Base-by-base conservation (phyloP, 1,140 invertebrate species). In the Potamilus streckersoni region DNA sequence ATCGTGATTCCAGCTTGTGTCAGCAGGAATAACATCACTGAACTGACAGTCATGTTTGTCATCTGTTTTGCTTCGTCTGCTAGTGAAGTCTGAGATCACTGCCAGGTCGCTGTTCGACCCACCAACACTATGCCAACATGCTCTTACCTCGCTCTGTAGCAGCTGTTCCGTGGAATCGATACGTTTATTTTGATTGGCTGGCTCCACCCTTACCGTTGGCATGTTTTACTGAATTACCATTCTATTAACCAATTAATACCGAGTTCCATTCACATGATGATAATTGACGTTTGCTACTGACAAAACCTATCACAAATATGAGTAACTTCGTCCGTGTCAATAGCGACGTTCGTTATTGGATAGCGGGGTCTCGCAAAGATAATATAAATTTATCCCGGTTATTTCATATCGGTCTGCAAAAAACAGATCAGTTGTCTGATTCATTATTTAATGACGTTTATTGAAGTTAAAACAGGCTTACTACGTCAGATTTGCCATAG, bases 141-240 rank as follows among this genome's bases (percentile, higher is more conserved):
- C 74, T 27, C 57, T 67, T 27, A 64, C 65, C 23, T 64, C 68
- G 62, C 67, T 69, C 23, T 55, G 74, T 15, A 83, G 78, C 55
- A 83, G 76, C 71, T 84, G 78, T 73, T 85, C 83, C n/a, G 82
- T 85, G 59, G 86, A 87, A 79, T 87, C 84, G 73, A 87, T 84
- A 73, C 86, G 79, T 65, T 78, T 73, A 17, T 76, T 82, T 69
- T 80, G 72, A 80, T 80, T 83, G 79, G 84, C 85, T 69, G 80
- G 81, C 58, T 81, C 85, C 31, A 86, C 85, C 62, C 84, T 74
- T 31, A 87, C 79, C 57, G 84, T 72, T 17, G 84, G 84, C 85
- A 85, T 86, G 38, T 60, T 73, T 67, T 8, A 56, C 14, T n/a
- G n/a, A 55, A 12, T 55, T 31, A 61, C 38, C 11, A 49, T 60